Evolutionary conservation across 64 coral and sea anemone genomes (phyloP).

Genomic region (Montipora efflorescens): DNA sequence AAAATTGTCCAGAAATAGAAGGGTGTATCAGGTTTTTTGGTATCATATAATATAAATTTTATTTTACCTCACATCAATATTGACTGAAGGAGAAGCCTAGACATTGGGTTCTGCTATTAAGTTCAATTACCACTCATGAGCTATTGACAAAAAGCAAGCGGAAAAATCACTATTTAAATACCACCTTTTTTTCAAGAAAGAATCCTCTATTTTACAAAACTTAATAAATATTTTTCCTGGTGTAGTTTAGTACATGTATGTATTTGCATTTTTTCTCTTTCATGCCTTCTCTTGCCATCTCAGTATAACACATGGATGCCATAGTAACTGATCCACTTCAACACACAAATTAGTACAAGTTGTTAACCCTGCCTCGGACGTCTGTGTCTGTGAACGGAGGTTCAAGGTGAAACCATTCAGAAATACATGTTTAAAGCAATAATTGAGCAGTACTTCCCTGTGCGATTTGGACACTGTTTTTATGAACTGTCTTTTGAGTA

Average conservation of each 20-base stretch:
- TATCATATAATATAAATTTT: not conserved
- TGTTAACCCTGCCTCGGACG: too few species aligned
- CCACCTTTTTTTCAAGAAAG: not conserved
- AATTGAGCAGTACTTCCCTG: too few species aligned
- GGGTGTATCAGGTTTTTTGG: not conserved
- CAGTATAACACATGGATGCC: not conserved
- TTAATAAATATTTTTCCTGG: constrained; percentile 41
- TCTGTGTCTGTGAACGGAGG: not conserved
- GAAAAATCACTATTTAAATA: constrained; percentile 29
- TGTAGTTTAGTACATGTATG: not conserved
- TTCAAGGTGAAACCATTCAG: not conserved
- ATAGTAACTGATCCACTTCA: not conserved
- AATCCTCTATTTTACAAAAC: constrained; percentile 31
- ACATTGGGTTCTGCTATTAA: not conserved
- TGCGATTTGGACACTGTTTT: too few species aligned
- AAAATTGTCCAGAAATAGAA: constrained; percentile 8
- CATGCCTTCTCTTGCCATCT: not conserved
- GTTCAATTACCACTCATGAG: not conserved
- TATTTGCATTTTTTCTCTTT: not conserved
- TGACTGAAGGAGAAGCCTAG: not conserved
- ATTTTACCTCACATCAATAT: not conserved
- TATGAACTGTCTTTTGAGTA: too few species aligned
- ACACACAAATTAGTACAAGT: not conserved
- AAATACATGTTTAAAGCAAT: too few species aligned
- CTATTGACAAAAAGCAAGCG: not conserved